phyloP scores from a whole-genome alignment of 2,797 vertebrate genomes.

The Gobionotothen gibberifrons region DNA sequence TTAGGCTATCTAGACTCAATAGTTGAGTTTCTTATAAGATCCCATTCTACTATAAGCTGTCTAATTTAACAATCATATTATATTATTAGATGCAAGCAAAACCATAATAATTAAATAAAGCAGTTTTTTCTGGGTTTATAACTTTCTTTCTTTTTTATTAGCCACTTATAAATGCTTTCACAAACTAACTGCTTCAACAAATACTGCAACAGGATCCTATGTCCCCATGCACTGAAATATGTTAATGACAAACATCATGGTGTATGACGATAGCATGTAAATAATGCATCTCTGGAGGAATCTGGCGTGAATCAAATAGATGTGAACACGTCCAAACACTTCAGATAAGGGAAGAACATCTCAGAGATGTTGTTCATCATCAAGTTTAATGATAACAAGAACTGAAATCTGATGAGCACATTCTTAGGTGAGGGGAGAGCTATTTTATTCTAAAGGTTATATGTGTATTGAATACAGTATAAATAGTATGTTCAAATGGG shows the following conservation, averaged over 20 bases:
- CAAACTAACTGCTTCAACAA: neutral
- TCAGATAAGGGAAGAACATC: conserved; percentile 1
- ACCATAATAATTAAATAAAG: too few species aligned
- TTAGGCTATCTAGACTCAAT: too few species aligned
- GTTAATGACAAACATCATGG: conserved; percentile 47
- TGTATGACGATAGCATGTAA: conserved; percentile 49
- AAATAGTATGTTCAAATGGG: conserved; percentile 1
- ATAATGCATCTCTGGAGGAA: conserved; percentile 61
- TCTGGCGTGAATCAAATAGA: conserved; percentile 11
- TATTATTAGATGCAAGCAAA: too few species aligned
- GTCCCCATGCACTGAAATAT: conserved; percentile 25
- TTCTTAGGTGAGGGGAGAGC: conserved; percentile 17
- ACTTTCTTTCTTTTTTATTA: neutral
- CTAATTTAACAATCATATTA: too few species aligned
- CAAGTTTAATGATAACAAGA: conserved; percentile 9
- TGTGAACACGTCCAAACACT: neutral
- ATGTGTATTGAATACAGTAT: neutral
- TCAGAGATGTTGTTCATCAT: neutral
- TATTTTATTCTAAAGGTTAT: neutral
- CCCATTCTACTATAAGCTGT: too few species aligned
- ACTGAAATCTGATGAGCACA: conserved; percentile 19
- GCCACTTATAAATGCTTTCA: neutral
- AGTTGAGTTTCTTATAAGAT: too few species aligned
- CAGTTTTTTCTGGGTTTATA: too few species aligned
- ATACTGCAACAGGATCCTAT: neutral